phyloP scores from a whole-genome alignment of 2,888 invertebrate genomes.

The Molorchus minor region DNA sequence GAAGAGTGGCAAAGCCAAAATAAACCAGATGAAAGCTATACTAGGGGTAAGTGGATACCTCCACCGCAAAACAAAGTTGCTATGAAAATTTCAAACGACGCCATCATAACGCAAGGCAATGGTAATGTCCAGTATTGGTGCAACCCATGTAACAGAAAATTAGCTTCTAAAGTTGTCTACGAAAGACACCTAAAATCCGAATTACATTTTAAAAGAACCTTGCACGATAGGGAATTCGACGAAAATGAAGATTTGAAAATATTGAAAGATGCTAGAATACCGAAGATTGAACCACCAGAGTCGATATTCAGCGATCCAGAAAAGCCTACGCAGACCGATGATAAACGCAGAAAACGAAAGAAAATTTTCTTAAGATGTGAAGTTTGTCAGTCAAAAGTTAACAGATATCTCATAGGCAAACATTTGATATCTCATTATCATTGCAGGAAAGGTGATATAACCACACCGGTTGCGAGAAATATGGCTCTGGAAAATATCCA shows the following conservation, averaged over 20 bases:
- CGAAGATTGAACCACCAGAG: constrained; percentile 43
- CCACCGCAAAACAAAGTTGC: constrained; percentile 24
- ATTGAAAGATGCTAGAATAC: constrained; percentile 39
- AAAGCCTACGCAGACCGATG: constrained; percentile 49
- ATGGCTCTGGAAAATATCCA: constrained; percentile 81
- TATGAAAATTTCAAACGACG: constrained; percentile 43
- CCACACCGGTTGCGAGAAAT: constrained; percentile 66
- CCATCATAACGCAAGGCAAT: constrained; percentile 58
- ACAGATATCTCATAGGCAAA: constrained; percentile 77
- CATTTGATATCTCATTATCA: constrained; percentile 89
- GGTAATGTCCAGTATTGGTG: constrained; percentile 78
- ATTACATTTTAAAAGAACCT: constrained; percentile 73
- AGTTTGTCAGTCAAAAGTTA: constrained; percentile 76
- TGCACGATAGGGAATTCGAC: constrained; percentile 76
- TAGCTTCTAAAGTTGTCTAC: constrained; percentile 78
- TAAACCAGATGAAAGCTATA: constrained; percentile 61
- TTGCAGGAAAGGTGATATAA: constrained; percentile 75
- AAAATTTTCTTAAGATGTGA: constrained; percentile 72
- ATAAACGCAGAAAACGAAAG: constrained; percentile 64
- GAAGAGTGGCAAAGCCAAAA: constrained; percentile 58
- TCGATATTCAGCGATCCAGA: constrained; percentile 36
- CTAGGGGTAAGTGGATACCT: constrained; percentile 83
- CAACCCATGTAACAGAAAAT: constrained; percentile 78
- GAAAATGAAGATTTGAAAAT: constrained; percentile 47
- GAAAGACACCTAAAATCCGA: constrained; percentile 80